phyloP scores from a whole-genome alignment of 37 sponge, comb jelly and placozoan genomes.

The Trichoplax adhaerens region DNA sequence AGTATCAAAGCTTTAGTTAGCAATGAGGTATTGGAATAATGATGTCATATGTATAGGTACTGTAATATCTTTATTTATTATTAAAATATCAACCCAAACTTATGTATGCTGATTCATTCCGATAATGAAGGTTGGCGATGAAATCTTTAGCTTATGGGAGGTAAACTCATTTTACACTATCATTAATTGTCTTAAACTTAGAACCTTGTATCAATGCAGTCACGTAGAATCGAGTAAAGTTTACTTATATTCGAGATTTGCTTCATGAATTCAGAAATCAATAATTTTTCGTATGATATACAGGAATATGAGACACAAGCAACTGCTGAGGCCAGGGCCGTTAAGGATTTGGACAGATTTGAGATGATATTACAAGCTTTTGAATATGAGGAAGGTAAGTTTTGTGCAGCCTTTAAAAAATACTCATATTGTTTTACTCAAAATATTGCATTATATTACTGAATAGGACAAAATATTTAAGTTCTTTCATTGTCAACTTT shows the following conservation, averaged over 20 bases:
- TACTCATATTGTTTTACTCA: not conserved
- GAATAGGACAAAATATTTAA: not conserved
- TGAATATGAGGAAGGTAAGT: conserved; percentile 72
- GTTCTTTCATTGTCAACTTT: not conserved
- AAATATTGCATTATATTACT: not conserved
- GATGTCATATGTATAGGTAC: not conserved
- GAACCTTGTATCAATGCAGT: too few species aligned
- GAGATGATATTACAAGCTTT: conserved; percentile 94
- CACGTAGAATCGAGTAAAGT: not conserved
- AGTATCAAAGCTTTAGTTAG: conserved; percentile 35
- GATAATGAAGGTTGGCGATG: conserved; percentile 23
- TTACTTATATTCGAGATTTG: not conserved
- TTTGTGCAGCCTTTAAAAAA: not conserved
- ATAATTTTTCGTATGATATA: not conserved
- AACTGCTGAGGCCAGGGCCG: conserved; percentile 56
- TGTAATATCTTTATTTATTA: not conserved
- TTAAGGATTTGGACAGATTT: conserved; percentile 82
- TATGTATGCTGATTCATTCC: too few species aligned
- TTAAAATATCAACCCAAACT: not conserved
- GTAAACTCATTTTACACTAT: conserved; percentile 6
- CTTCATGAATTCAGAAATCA: not conserved
- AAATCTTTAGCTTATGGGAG: conserved; percentile 37
- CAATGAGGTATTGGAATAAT: conserved; percentile 17
- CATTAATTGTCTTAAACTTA: too few species aligned
- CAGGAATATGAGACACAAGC: conserved; percentile 65